Base-by-base conservation (phyloP, 2,888 invertebrate genomes). In the Ochropleura plecta region DNA sequence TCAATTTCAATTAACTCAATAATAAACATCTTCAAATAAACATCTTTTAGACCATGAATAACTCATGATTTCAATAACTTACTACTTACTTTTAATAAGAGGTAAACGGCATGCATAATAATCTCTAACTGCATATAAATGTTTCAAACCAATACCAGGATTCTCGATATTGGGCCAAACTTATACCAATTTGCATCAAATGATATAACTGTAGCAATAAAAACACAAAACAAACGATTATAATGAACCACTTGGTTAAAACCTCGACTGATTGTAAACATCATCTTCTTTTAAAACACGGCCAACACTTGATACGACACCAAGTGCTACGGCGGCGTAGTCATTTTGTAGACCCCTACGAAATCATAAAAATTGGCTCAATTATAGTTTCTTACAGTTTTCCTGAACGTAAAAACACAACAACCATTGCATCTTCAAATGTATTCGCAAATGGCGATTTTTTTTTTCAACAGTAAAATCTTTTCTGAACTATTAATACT, bases 291-390 rank as follows among this genome's bases (percentile, higher is more conserved):
- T 7, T 5, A 4, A 46, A 18, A 18, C 8, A 49, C 10, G 4
- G 53, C 6, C 3, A 14, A 2, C 5, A 20, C 5, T 67, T 59
- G 46, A 42, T 68, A 55, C n/a, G 14, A 55, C 8, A 73, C 5
- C 42, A 44, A 5, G 40, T 73, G 49, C 68, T 76, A 66, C 42
- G 78, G 44, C 14, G 62, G 64, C 62, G 77, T 46, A 78, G n/a
- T n/a, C 46, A 46, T 49, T n/a, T 55, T 79, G 59, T 53, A 65
- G 65, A 49, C 53, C n/a, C 3, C 14, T 62, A 40, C 12, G 18
- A 30, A 60, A 10, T 46, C 7, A 2, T 30, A n/a, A n/a, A n/a
- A n/a, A n/a, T n/a, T n/a, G 30, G 30, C 0, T 49, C 20, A 71
- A 44, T 53, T 14, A 44, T 5, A 44, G 9, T 46, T 76, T 60